Conservation (phyloP, 2,797 vertebrate species). For the Propithecus perrieri region DNA sequence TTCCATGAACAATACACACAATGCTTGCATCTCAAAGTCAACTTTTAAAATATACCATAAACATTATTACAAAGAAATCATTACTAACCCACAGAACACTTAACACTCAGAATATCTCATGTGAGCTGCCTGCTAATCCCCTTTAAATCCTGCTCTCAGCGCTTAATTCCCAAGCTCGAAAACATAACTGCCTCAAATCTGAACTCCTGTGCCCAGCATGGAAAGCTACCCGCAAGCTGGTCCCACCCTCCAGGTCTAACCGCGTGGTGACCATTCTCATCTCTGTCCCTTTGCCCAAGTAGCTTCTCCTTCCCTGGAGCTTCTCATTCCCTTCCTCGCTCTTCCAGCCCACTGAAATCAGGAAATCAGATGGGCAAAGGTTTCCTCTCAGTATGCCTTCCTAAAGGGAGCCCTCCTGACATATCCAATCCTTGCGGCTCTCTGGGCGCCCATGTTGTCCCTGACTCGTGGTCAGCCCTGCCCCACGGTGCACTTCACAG, state of each 20-base stretch:
- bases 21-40: not conserved
- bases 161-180: not conserved
- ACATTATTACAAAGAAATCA: constrained; percentile 20
- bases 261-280: not conserved
- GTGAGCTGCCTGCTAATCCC: not conserved
- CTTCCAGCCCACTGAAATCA: not conserved
- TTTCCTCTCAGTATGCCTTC: not conserved
- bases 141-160: not conserved
- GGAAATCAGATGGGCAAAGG: not conserved
- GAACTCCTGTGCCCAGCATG: not conserved
- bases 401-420: not conserved
- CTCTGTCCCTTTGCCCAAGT: not conserved
- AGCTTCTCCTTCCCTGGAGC: not conserved
- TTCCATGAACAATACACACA: not conserved
- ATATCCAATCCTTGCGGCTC: not conserved
- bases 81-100: constrained; percentile 6
- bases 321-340: not conserved
- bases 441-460: not conserved
- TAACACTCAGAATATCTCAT: not conserved
- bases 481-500: not conserved
- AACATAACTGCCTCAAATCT: not conserved
- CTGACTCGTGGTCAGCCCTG: not conserved
- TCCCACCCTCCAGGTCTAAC: not conserved
- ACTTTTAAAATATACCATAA: not conserved
- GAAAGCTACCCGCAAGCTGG: not conserved